Evolutionary conservation across 2,113 vertebrate species (phyloP), one percentile per base, ranked within the genome.

Genomic region (Hemicordylus capensis): DNA sequence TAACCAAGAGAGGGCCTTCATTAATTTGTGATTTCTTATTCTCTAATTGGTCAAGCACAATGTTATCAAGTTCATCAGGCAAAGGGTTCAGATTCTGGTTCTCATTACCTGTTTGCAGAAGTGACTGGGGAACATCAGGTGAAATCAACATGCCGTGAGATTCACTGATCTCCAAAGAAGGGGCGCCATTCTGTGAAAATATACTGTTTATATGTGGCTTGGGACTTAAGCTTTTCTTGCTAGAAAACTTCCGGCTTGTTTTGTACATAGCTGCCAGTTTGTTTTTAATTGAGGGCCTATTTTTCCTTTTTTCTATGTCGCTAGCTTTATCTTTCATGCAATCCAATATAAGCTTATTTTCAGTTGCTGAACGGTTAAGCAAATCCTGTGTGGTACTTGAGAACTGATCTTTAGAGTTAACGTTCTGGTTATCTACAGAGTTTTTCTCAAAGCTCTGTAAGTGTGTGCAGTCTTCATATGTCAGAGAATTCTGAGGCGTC

Each of bases 171-270:
- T 93, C 82, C 76, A 31, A 84, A 80, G 84, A 70, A 89, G 86
- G 6, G 26, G 61, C 91, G 34, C 88, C 44, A 0, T 91, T 95
- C 90, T 94, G 90, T 44, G 93, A 94, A 88, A 96, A 96, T 80
- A 97, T 91, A 76, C 93, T 95, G 91, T 90, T 94, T 84, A 95
- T 85, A 4, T 95, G 96, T 0, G 92, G 95, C 81, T 94, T 96
- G 17, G 93, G 86, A 54, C 90, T 94, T 69, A 94, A 70, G 85
- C 90, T 94, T 93, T 80, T 85, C 76, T 95, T 96, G 90, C 90
- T 94, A 46, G 95, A 94, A 89, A 93, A 94, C 88, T 95, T 96
- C 81, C 93, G 79, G 82, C 90, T 94, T 79, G 92, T 93, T 94
- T 92, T 96, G 79, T 90, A 95, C 86, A 93, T 88, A 67, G 92